These are phyloP conservation scores for Muschampia plurimacula DNA, from an alignment of 2,888 invertebrate species.

Conservation along the genomic window DNA sequence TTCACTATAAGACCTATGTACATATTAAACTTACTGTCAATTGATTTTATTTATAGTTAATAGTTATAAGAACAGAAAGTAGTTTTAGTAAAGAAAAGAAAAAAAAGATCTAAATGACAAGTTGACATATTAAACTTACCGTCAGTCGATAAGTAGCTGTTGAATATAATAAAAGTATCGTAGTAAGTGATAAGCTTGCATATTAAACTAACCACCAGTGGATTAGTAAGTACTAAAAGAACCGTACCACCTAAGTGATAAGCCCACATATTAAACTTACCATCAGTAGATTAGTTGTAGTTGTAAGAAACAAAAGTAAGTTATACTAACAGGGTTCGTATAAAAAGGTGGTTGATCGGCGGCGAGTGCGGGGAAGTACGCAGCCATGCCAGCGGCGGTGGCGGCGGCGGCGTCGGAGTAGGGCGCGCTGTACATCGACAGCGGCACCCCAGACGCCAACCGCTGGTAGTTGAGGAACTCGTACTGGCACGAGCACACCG, in stretches of 20 bases:
- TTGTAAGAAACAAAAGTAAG: slow-evolving; percentile 11
- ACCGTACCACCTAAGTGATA: too few species aligned
- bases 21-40: too few species aligned
- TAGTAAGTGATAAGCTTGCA: too few species aligned
- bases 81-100: background rate
- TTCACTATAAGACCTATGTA: too few species aligned
- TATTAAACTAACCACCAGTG: too few species aligned
- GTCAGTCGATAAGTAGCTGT: background rate
- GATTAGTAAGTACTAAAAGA: too few species aligned
- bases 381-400: slow-evolving; percentile 92
- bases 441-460: slow-evolving; percentile 90
- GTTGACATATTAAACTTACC: background rate
- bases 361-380: slow-evolving; percentile 93
- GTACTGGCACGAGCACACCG: slow-evolving; percentile 96
- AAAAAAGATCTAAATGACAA: too few species aligned
- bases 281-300: background rate
- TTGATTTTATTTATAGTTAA: too few species aligned
- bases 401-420: slow-evolving; percentile 90
- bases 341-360: slow-evolving; percentile 95
- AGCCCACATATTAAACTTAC: background rate
- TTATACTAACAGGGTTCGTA: slow-evolving; percentile 91
- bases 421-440: slow-evolving; percentile 93
- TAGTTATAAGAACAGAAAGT: background rate
- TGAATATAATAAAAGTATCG: background rate
- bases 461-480: slow-evolving; percentile 95